Percentiles rank a stretch among this genome's conserved stretches.
phyloP scores from a whole-genome alignment of 92 coral and sea anemone genomes.

The Pocillopora grandis region DNA sequence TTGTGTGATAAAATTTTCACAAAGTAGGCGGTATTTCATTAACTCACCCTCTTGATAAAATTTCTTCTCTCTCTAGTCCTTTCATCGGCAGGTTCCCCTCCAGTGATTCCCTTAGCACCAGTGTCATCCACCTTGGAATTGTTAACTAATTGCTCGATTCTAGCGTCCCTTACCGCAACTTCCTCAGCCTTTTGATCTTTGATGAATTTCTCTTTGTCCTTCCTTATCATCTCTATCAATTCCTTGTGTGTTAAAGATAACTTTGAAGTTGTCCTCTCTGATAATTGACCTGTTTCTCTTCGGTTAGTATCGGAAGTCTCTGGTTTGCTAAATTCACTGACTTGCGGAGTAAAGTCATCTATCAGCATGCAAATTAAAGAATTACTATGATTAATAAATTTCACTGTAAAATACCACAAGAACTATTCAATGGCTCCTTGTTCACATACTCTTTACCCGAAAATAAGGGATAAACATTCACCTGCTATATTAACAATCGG shows the following conservation, averaged over 20 bases:
- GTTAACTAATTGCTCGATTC: conserved; percentile 71
- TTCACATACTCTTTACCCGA: no score
- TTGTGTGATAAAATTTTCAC: neutral
- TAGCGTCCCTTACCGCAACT: conserved; percentile 61
- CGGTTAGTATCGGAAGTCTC: neutral
- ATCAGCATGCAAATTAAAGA: conserved; percentile 1
- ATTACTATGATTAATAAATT: conserved; percentile 18
- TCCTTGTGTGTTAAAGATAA: conserved; percentile 55
- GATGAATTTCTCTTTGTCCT: conserved; percentile 84
- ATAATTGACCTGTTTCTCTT: neutral
- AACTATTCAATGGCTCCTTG: neutral
- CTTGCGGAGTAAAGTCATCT: neutral
- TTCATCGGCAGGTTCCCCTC: conserved; percentile 85
- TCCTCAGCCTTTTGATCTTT: conserved; percentile 68
- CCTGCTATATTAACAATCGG: conserved; percentile 57
- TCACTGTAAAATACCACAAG: neutral
- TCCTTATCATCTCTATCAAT: conserved; percentile 70
- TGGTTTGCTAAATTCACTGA: neutral
- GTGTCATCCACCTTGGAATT: conserved; percentile 45
- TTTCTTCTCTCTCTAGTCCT: conserved; percentile 73
- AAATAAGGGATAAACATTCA: neutral
- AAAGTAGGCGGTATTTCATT: neutral
- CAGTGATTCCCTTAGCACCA: conserved; percentile 55
- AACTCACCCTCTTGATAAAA: conserved; percentile 73
- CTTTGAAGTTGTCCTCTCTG: conserved; percentile 2